A percentile compares a stretch with the other conserved stretches of the same genome.
Conservation (phyloP, 2,888 invertebrate genomes). For the Biston betularia region DNA sequence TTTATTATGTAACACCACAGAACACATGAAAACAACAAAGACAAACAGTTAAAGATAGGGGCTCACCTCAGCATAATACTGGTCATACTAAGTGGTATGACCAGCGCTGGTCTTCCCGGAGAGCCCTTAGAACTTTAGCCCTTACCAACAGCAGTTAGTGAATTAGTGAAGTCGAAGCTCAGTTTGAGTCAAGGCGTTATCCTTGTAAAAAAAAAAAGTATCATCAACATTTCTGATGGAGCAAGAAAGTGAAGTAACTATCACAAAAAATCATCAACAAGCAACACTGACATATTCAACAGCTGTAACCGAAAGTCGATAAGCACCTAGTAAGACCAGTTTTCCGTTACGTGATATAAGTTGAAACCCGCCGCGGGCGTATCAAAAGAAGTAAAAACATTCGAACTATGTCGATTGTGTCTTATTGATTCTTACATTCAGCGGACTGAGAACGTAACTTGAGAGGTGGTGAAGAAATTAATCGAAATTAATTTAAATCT, state of each 20-base stretch:
- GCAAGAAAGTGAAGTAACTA: constrained; percentile 9
- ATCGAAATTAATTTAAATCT: neutral
- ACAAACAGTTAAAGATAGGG: too few species aligned
- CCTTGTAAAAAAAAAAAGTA: neutral
- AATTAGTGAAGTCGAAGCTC: neutral
- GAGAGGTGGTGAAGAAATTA: neutral
- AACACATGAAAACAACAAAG: too few species aligned
- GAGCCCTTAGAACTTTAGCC: too few species aligned
- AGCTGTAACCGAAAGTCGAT: constrained; percentile 53
- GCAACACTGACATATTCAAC: constrained; percentile 42
- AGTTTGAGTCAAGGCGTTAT: neutral
- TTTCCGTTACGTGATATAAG: constrained; percentile 68
- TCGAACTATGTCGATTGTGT: constrained; percentile 63
- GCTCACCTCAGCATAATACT: too few species aligned
- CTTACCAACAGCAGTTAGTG: too few species aligned
- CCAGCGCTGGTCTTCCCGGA: too few species aligned
- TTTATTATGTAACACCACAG: too few species aligned
- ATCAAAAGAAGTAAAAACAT: constrained; percentile 69
- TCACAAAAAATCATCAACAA: constrained; percentile 27
- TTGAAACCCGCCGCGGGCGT: constrained; percentile 65
- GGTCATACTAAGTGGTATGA: too few species aligned
- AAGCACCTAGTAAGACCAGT: constrained; percentile 56
- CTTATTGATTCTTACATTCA: constrained; percentile 57
- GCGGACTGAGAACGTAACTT: constrained; percentile 45
- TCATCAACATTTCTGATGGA: neutral